These are phyloP conservation scores for Hestina assimilis DNA, from an alignment of 1,140 invertebrate genomes.

Conservation along the genomic window DNA sequence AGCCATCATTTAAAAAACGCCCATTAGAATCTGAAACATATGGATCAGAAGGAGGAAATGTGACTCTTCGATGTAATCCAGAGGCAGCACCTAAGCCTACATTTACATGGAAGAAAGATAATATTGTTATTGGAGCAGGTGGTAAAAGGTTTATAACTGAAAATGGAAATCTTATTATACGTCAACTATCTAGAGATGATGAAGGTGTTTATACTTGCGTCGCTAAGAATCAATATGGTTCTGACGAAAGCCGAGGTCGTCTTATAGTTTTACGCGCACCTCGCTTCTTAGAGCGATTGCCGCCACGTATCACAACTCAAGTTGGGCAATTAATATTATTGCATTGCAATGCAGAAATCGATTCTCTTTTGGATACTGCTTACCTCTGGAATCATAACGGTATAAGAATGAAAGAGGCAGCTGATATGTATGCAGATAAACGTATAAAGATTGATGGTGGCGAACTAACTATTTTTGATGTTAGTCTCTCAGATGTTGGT, in stretches of 20 bases:
- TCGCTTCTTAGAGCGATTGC: slow-evolving; percentile 83
- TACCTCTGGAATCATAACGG: slow-evolving; percentile 95
- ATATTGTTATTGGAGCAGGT: slow-evolving; percentile 87
- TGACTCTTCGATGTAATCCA: slow-evolving; percentile 94
- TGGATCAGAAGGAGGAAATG: slow-evolving; percentile 93
- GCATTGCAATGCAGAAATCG: slow-evolving; percentile 88
- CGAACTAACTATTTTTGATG: slow-evolving; percentile 87
- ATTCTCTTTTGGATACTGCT: slow-evolving; percentile 90
- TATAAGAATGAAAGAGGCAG: slow-evolving; percentile 84
- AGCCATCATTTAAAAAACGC: slow-evolving; percentile 93
- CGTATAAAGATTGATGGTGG: slow-evolving; percentile 83
- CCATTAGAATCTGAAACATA: slow-evolving; percentile 93
- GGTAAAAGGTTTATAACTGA: slow-evolving; percentile 88
- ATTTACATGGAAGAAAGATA: slow-evolving; percentile 95
- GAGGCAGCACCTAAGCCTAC: slow-evolving; percentile 95
- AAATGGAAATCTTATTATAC: slow-evolving; percentile 92
- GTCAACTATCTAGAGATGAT: slow-evolving; percentile 91
- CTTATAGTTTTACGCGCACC: slow-evolving; percentile 91
- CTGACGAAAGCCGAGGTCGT: slow-evolving; percentile 87
- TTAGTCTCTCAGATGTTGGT: slow-evolving; percentile 91
- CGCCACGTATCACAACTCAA: slow-evolving; percentile 81
- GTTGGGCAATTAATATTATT: slow-evolving; percentile 86
- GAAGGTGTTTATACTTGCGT: slow-evolving; percentile 93
- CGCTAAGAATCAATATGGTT: slow-evolving; percentile 90
- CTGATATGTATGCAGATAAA: slow-evolving; percentile 68